Conservation (phyloP, 2,888 invertebrate species). For the Atrina japonica region DNA sequence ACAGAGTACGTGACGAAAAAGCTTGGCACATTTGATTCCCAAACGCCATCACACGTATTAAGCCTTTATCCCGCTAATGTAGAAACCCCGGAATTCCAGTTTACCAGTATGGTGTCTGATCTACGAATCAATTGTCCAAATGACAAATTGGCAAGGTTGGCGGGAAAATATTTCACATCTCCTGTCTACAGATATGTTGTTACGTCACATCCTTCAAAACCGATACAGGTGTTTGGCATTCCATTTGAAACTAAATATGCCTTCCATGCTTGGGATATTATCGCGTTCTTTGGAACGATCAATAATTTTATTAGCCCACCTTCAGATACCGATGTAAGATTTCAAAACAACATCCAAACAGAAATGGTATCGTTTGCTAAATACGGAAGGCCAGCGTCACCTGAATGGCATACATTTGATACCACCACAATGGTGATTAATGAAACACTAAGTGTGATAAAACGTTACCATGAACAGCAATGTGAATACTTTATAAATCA, state of each 20-base stretch:
- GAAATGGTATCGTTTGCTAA: slow-evolving; percentile 61
- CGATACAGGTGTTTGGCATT: slow-evolving; percentile 44
- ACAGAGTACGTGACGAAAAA: slow-evolving; percentile 59
- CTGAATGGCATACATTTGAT: slow-evolving; percentile 53
- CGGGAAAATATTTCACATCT: slow-evolving; percentile 47
- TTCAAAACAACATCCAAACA: slow-evolving; percentile 50
- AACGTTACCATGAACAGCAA: slow-evolving; percentile 52
- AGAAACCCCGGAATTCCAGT: slow-evolving; percentile 61
- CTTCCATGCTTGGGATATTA: slow-evolving; percentile 66
- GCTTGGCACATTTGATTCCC: slow-evolving; percentile 62
- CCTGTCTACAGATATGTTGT: slow-evolving; percentile 65
- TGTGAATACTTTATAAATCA: slow-evolving; percentile 64
- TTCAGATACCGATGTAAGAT: slow-evolving; percentile 49
- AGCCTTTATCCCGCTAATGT: slow-evolving; percentile 51
- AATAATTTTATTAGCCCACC: slow-evolving; percentile 35
- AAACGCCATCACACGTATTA: slow-evolving; percentile 50
- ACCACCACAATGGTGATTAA: slow-evolving; percentile 52
- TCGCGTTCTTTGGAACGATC: slow-evolving; percentile 62
- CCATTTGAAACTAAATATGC: slow-evolving; percentile 48
- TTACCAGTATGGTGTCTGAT: slow-evolving; percentile 69
- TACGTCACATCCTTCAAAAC: slow-evolving; percentile 56
- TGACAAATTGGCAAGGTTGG: slow-evolving; percentile 50
- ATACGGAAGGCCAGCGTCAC: slow-evolving; percentile 46
- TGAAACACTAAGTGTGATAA: slow-evolving; percentile 39
- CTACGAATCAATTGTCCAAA: slow-evolving; percentile 68